A percentile compares a stretch with the other conserved stretches of the same genome.
Evolutionary conservation across 2,888 invertebrate species (phyloP).

Genomic region (Melanostoma mellinum): DNA sequence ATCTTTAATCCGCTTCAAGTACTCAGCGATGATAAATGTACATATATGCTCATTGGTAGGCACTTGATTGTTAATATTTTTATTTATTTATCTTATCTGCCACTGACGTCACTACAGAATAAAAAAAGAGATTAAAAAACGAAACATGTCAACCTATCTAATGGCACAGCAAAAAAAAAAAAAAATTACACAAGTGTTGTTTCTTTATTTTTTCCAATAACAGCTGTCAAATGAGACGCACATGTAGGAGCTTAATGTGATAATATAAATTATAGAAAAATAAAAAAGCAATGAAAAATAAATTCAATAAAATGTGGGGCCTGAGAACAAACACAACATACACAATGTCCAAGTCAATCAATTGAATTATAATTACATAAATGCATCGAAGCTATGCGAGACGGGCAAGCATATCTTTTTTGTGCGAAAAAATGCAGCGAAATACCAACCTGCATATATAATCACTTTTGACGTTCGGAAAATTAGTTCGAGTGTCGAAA

Average conservation of each 20-base stretch:
- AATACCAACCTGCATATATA: slow-evolving; percentile 45
- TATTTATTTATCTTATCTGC: slow-evolving; percentile 26
- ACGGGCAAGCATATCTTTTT: slow-evolving; percentile 32
- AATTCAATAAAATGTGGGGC: slow-evolving; percentile 36
- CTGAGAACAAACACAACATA: slow-evolving; percentile 19
- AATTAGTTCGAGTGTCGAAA: slow-evolving; percentile 69
- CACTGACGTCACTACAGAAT: slow-evolving; percentile 17
- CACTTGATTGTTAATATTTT: slow-evolving; percentile 24
- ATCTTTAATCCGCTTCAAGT: no score
- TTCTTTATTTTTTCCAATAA: slow-evolving; percentile 5
- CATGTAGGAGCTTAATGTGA: slow-evolving; percentile 16
- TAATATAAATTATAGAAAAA: slow-evolving; percentile 7
- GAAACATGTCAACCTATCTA: slow-evolving; percentile 5
- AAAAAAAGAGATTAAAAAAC: no score
- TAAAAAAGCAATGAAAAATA: slow-evolving; percentile 1
- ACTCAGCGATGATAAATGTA: no score
- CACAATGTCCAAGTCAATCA: slow-evolving; percentile 51
- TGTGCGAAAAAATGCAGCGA: slow-evolving; percentile 50
- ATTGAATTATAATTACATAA: slow-evolving; percentile 66
- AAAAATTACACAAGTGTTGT: slow-evolving; percentile 16
- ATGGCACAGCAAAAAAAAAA: slow-evolving; percentile 29
- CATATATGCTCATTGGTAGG: no score
- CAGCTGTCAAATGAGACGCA: slow-evolving; percentile 35
- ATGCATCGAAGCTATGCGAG: slow-evolving; percentile 42
- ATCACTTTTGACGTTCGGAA: slow-evolving; percentile 68